These are phyloP conservation scores for Sula dactylatra DNA, from an alignment of 2,113 vertebrate species.

Conservation along the genomic window DNA sequence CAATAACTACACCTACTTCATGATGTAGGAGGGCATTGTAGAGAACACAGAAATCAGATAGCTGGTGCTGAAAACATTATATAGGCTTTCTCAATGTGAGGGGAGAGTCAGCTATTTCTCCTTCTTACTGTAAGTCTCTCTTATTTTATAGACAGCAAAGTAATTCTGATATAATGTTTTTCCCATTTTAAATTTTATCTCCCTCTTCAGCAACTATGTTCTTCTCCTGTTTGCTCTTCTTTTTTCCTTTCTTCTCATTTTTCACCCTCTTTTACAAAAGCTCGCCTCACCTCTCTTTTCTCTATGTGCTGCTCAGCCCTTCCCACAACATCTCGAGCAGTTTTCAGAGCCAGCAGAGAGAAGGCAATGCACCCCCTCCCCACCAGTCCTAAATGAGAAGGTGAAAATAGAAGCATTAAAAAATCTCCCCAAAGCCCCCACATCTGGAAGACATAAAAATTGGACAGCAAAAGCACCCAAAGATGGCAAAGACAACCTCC, in stretches of 20 bases:
- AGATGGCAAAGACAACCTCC: neutral
- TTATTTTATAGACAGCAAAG: neutral
- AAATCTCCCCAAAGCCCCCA: accelerated
- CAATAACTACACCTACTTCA: neutral
- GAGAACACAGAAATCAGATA: neutral
- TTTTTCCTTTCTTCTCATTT: neutral
- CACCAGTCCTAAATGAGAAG: neutral
- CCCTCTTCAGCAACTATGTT: neutral
- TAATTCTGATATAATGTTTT: neutral
- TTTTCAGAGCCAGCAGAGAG: neutral
- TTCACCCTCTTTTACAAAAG: neutral
- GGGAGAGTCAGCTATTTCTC: neutral
- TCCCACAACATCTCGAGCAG: neutral
- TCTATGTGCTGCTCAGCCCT: neutral
- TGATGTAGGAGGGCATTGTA: neutral
- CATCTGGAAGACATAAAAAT: neutral
- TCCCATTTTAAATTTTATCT: neutral
- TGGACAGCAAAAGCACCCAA: neutral
- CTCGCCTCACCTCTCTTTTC: neutral
- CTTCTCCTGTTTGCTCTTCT: neutral
- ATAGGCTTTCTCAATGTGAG: neutral
- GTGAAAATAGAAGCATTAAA: neutral
- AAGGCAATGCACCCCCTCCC: neutral
- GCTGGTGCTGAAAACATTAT: neutral
- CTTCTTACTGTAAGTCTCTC: neutral